phyloP scores from a whole-genome alignment of 2,113 vertebrate species.

The Tetraodon nigroviridis region DNA sequence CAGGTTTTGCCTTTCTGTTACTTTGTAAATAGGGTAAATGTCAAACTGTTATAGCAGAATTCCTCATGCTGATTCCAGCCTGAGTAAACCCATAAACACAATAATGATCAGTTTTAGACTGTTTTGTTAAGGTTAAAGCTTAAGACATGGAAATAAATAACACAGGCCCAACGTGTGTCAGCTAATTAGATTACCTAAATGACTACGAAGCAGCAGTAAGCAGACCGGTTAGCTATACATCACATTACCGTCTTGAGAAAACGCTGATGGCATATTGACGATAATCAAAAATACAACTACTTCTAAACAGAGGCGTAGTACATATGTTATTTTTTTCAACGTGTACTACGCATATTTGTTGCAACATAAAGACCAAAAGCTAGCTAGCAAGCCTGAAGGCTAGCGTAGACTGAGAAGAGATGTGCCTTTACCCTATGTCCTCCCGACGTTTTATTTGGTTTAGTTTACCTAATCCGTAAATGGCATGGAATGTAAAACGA shows the following conservation, averaged over 20 bases:
- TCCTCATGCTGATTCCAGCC: too few relatives aligned
- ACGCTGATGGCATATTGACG: background rate
- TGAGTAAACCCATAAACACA: too few relatives aligned
- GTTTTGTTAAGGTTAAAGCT: too few relatives aligned
- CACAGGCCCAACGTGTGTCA: background rate
- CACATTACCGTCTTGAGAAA: background rate
- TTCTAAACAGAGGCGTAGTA: background rate
- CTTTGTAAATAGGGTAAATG: too few relatives aligned
- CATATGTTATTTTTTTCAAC: background rate
- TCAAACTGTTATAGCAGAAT: too few relatives aligned
- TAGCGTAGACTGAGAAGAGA: slow-evolving; percentile 7
- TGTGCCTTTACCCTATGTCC: background rate
- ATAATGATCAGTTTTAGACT: too few relatives aligned
- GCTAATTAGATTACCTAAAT: slow-evolving; percentile 17
- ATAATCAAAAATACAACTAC: background rate
- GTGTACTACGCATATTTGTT: background rate
- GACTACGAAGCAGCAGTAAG: background rate
- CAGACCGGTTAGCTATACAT: slow-evolving; percentile 1
- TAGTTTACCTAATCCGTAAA: background rate
- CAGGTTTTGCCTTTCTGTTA: too few relatives aligned
- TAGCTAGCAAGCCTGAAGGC: slow-evolving; percentile 14
- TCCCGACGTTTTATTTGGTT: too few relatives aligned
- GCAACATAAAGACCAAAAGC: background rate
- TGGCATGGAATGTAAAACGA: background rate
- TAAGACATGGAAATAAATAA: background rate